Evolutionary conservation across 2,113 vertebrate genomes (phyloP).

Genomic region (Brachypodius melanocephalos): DNA sequence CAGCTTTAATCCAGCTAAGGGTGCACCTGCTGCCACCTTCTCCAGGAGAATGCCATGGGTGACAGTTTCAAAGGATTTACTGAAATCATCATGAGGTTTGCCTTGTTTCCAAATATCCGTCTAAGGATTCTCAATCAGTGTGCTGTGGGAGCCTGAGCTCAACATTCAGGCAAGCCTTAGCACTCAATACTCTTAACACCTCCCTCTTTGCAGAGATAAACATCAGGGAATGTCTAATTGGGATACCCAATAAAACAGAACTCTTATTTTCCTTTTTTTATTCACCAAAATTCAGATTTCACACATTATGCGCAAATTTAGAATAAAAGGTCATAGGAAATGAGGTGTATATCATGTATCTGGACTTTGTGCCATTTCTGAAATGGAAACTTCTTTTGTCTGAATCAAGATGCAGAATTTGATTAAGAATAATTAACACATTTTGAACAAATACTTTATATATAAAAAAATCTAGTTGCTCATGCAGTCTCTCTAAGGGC

Average conservation of each 20-base stretch:
- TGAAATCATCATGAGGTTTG: background rate
- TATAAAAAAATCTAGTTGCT: conserved; percentile 46
- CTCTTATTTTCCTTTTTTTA: background rate
- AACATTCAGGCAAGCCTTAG: background rate
- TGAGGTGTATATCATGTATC: background rate
- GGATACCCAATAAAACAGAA: background rate
- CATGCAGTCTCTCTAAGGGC: conserved; percentile 62
- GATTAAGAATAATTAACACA: conserved; percentile 38
- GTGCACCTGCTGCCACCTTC: background rate
- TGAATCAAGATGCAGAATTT: conserved; percentile 39
- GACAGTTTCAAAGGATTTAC: background rate
- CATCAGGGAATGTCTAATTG: background rate
- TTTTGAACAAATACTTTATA: conserved; percentile 31
- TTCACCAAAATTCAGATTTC: background rate
- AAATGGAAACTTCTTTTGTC: conserved; percentile 49
- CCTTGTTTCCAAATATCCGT: background rate
- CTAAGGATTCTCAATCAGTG: background rate
- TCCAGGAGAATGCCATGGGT: background rate
- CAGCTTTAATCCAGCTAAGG: background rate
- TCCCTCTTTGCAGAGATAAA: background rate
- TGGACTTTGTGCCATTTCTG: conserved; percentile 25
- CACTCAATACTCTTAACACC: background rate
- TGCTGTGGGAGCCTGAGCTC: background rate
- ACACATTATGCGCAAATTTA: conserved; percentile 16
- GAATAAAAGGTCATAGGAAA: conserved; percentile 32